Conservation (phyloP, 2,113 vertebrate genomes). For the Eptatretus burgeri region DNA sequence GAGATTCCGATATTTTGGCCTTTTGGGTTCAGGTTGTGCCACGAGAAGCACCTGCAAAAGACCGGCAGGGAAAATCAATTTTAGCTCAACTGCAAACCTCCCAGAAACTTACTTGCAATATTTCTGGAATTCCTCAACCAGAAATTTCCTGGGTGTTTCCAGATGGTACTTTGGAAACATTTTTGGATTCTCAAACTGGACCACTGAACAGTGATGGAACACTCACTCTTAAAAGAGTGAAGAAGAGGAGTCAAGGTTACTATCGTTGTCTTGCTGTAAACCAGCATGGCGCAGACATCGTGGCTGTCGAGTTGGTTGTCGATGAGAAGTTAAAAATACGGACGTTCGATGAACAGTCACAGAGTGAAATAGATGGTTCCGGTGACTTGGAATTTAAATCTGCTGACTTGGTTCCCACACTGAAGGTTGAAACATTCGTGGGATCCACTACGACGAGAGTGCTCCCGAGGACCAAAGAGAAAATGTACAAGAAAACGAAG, state of each 20-base stretch:
- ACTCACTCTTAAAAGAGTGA: no score
- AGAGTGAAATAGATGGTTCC: constrained; percentile 19
- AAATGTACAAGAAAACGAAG: constrained; percentile 17
- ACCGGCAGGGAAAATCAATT: constrained; percentile 15
- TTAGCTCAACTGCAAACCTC: constrained; percentile 19
- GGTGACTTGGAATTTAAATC: no score
- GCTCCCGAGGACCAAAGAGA: constrained; percentile 12
- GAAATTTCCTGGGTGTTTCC: constrained; percentile 50
- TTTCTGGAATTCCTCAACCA: constrained; percentile 29
- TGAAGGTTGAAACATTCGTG: no score
- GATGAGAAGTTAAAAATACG: constrained; percentile 16
- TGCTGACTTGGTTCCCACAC: no score
- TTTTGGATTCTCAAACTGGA: constrained; percentile 24
- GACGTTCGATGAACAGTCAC: constrained; percentile 17
- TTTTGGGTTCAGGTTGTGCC: constrained; percentile 31
- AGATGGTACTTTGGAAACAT: constrained; percentile 16
- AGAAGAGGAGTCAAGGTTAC: constrained; percentile 15
- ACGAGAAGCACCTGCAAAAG: constrained; percentile 14
- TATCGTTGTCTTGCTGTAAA: constrained; percentile 55
- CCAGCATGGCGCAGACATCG: constrained; percentile 27
- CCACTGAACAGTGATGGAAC: constrained; percentile 23
- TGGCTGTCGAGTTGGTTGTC: constrained; percentile 22
- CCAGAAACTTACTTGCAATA: constrained; percentile 20
- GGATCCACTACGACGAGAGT: no score
- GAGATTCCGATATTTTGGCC: constrained; percentile 18